Conservation (phyloP, 2,113 vertebrate genomes). For the Miniopterus natalensis region DNA sequence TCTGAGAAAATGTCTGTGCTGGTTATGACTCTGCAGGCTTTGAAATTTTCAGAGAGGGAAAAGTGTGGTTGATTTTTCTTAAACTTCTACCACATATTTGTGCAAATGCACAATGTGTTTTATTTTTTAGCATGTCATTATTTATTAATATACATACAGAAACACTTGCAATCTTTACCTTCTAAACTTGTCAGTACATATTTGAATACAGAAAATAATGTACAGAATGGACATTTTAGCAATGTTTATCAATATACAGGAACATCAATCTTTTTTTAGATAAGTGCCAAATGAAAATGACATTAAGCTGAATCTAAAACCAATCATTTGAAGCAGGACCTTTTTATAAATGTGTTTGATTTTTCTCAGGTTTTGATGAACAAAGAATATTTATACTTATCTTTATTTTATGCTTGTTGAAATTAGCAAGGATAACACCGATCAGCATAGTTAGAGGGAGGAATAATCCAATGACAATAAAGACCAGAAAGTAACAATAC, state of each 20-base stretch:
- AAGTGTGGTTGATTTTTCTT: not conserved
- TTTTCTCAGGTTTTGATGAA: not conserved
- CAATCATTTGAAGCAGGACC: not conserved
- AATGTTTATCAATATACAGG: not conserved
- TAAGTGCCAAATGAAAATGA: slow-evolving; percentile 30
- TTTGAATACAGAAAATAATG: slow-evolving; percentile 10
- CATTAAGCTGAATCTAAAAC: not conserved
- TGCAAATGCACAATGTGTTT: not conserved
- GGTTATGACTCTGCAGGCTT: not conserved
- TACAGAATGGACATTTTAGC: not conserved
- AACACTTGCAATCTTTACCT: not conserved
- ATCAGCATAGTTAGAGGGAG: slow-evolving; percentile 94
- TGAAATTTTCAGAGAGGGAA: not conserved
- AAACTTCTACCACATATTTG: not conserved
- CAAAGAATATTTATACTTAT: slow-evolving; percentile 88
- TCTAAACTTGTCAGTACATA: not conserved
- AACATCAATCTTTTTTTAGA: not conserved
- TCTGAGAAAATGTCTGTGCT: not conserved
- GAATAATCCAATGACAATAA: slow-evolving; percentile 94
- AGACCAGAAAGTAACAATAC: slow-evolving; percentile 92
- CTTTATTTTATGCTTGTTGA: slow-evolving; percentile 95
- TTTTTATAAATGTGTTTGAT: not conserved
- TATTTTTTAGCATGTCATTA: slow-evolving; percentile 29
- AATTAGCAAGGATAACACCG: slow-evolving; percentile 93
- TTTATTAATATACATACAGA: not conserved